Evolutionary conservation across 53 echinoderm and acorn worm species (phyloP), one percentile per base, ranked within the genome.

Genomic region (Echinometra lucunter): DNA sequence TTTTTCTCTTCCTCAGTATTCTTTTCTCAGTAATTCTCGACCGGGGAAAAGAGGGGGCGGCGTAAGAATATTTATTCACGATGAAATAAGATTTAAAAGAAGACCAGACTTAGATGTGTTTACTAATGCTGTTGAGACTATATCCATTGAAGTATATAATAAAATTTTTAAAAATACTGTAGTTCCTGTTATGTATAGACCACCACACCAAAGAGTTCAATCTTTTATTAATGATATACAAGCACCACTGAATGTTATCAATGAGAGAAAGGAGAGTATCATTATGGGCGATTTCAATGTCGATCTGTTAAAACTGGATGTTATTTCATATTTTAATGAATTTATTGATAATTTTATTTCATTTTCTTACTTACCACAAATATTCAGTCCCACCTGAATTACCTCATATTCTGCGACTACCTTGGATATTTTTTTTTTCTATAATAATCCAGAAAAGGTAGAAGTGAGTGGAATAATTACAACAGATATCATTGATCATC

Each of bases 1-100:
- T 89, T 57, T 89, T 89, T 89, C 89, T 58, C 57, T 89, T 35
- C 89, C 89, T 38, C 89, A 58, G 35, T 89, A 89, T 34, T 57
- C 89, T 10, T 89, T 89, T 17, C 19, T 37, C 30, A 57, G 60
- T 58, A 89, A 89, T 57, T 4, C 89, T 58, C 28, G 89, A 89
- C 89, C 58, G 16, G 60, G 89, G 34, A 57, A 89, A 89, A 55
- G 89, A 89, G 89, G 89, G 32, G 89, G 89, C 6, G 89, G 89
- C 6, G 89, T 57, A 32, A 60, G 89, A 57, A 5, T 89, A 57
- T 89, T 34, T 34, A 89, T 57, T 58, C 89, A 89, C 21, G 40
- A 53, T 25, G 30, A 45, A 45, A 87, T 87, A 87, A 45, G 34
- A 87, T 45, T 87, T 34, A 87, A 87, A 87, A 45, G 45, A 53